These are phyloP conservation scores for Cosmorhoe ocellata DNA, from an alignment of 2,888 invertebrate species.

Conservation along the genomic window DNA sequence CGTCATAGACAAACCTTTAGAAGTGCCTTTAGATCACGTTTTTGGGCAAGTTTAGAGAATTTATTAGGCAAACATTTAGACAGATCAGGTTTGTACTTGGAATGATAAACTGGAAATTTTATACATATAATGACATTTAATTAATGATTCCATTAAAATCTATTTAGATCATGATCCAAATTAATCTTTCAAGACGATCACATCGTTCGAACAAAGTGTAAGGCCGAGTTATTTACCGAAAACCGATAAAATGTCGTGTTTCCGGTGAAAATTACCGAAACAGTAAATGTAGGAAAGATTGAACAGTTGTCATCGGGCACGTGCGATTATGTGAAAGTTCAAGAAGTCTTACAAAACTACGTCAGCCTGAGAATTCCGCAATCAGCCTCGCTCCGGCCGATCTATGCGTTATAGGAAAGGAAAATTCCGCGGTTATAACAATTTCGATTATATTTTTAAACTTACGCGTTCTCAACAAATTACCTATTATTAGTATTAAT, in stretches of 20 bases:
- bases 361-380: constrained; percentile 12
- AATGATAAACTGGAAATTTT: too few species aligned
- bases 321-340: constrained; percentile 20
- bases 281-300: background rate
- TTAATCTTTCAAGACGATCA: constrained; percentile 1
- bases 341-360: constrained; percentile 15
- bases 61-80: too few species aligned
- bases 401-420: constrained; percentile 7
- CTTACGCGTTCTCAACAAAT: too few species aligned
- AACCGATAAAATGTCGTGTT: constrained; percentile 1
- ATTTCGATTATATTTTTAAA: too few species aligned
- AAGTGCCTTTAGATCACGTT: too few species aligned
- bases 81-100: too few species aligned
- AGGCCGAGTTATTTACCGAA: constrained; percentile 2
- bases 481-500: too few species aligned
- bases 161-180: constrained; percentile 3
- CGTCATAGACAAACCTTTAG: too few species aligned
- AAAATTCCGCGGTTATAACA: constrained; percentile 15
- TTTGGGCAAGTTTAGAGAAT: too few species aligned
- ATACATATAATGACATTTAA: background rate
- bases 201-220: background rate
- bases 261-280: constrained; percentile 5
- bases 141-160: background rate
- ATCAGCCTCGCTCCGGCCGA: constrained; percentile 2
- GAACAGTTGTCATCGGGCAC: constrained; percentile 1